Conservation (phyloP, 1,140 invertebrate species). For the Eurosta solidaginis region DNA sequence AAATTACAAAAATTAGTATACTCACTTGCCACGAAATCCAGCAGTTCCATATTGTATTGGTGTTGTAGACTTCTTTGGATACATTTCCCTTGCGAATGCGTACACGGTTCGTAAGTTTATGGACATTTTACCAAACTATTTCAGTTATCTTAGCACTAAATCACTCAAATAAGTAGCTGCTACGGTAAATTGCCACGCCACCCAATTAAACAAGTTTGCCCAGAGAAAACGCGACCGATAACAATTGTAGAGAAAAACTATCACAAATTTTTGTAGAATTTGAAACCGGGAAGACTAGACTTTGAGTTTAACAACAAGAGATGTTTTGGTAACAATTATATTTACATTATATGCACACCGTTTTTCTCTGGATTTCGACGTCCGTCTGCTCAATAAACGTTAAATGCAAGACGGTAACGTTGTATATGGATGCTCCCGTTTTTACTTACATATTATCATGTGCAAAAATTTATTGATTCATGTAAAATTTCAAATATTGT, state of each 20-base stretch:
- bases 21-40: constrained; percentile 73
- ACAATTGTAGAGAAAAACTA: not conserved
- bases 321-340: not conserved
- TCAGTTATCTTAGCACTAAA: not conserved
- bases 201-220: not conserved
- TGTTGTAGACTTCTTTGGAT: constrained; percentile 68
- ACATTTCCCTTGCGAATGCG: constrained; percentile 75
- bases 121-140: constrained; percentile 42
- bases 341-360: too few relatives aligned
- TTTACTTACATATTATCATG: too few relatives aligned
- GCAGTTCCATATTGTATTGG: constrained; percentile 72
- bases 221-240: not conserved
- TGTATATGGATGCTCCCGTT: too few relatives aligned
- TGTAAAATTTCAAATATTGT: too few relatives aligned
- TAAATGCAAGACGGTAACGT: too few relatives aligned
- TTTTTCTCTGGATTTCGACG: too few relatives aligned
- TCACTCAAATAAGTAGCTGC: not conserved
- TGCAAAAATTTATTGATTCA: too few relatives aligned
- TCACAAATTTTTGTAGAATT: not conserved
- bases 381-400: too few relatives aligned
- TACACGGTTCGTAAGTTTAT: constrained; percentile 62
- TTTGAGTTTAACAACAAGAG: not conserved
- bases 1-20: not conserved
- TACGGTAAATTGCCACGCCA: not conserved
- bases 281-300: constrained; percentile 12